Base-by-base conservation (phyloP, 37 sponge, comb jelly and placozoan species). In the Spongilla lacustris region DNA sequence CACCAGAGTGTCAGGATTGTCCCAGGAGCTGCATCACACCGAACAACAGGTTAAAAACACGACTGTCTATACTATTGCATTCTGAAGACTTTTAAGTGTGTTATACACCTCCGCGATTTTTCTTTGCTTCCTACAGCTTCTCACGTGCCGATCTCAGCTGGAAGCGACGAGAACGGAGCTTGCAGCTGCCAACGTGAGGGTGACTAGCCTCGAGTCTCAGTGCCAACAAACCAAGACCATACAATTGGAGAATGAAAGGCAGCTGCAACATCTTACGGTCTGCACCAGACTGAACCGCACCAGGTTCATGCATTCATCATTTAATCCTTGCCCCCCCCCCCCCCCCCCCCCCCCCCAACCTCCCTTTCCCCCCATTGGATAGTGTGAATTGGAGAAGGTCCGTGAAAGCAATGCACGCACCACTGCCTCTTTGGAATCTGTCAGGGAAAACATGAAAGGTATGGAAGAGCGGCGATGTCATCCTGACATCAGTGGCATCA, bases 341-440 rank as follows among this genome's bases (percentile, higher is more conserved):
- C 3, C 25, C 25, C 27, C 28, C 4, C 5, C 25, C 5, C 11
- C 25, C 5, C 25, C 70, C 70, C 70, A 3, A 4, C 25, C 28
- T 11, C 28, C 70, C 70, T 9, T 11, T 11, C 28, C 12, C 31
- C 31, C 30, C 14, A 8, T 72, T 9, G 9, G 81, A 21, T 71
- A 91, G 91, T 13, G 8, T 58, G 91, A 91, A 58, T 19, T 86
- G 66, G 91, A 86, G 67, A n/a, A 21, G 11, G 50, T 71, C 36
- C 88, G 86, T 24, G 81, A 79, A 69, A 68, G 69, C 24, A 33
- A 69, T 69, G 88, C 88, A 28, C 77, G 92, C 13, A 75, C 78
- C n/a, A 75, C 48, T 22, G 69, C 88, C 38, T 73, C 38, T 2
- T 28, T 91, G 66, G 80, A 84, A 46, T 86, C 87, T 13, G 80